These are phyloP conservation scores for Cottoperca gobio DNA, from an alignment of 2,797 vertebrate genomes.

Conservation along the genomic window DNA sequence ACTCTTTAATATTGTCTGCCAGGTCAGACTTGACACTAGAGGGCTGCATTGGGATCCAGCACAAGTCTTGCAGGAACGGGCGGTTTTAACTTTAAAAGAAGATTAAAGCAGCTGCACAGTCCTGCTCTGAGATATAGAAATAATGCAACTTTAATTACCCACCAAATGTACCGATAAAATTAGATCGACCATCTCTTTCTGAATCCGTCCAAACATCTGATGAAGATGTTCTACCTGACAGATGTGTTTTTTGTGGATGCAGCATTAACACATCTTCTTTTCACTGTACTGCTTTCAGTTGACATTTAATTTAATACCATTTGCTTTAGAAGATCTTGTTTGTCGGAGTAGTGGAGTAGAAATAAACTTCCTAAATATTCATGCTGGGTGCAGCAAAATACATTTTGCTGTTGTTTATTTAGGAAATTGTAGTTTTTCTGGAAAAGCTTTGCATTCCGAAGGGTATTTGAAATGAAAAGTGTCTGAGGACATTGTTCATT, in stretches of 20 bases:
- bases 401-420: not conserved
- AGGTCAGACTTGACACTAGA: too few species aligned
- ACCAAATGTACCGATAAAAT: too few species aligned
- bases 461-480: slow-evolving; percentile 19
- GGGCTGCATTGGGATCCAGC: too few species aligned
- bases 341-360: not conserved
- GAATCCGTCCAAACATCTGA: too few species aligned
- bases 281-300: not conserved
- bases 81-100: too few species aligned
- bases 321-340: not conserved
- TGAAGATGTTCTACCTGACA: too few species aligned
- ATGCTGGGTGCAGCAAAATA: not conserved
- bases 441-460: slow-evolving; percentile 16
- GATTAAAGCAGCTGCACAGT: too few species aligned
- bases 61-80: too few species aligned
- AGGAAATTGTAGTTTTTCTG: not conserved
- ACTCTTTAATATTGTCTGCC: too few species aligned
- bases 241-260: not conserved
- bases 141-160: too few species aligned
- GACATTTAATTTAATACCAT: not conserved
- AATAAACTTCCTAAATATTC: not conserved
- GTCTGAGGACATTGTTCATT: slow-evolving; percentile 36
- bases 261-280: not conserved
- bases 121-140: too few species aligned
- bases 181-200: too few species aligned